phyloP scores from a whole-genome alignment of 2,888 invertebrate species.

The Amphimallon solstitiale region DNA sequence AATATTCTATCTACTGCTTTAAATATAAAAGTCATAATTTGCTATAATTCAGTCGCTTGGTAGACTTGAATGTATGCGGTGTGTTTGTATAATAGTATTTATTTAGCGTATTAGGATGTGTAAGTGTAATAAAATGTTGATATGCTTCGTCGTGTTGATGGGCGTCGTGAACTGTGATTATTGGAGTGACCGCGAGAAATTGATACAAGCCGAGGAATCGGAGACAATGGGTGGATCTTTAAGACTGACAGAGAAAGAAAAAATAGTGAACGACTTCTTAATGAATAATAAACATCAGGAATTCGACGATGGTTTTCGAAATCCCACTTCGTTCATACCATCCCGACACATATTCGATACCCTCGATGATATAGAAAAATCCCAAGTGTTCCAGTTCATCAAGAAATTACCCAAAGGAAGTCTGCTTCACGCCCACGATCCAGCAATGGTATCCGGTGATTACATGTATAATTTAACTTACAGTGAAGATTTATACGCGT shows the following conservation, averaged over 20 bases:
- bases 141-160: too few species aligned
- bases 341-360: slow-evolving; percentile 66
- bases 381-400: slow-evolving; percentile 72
- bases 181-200: background rate
- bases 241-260: slow-evolving; percentile 41
- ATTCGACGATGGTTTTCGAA: slow-evolving; percentile 4
- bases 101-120: too few species aligned
- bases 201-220: slow-evolving; percentile 36
- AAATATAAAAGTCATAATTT: too few species aligned
- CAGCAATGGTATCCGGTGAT: slow-evolving; percentile 70
- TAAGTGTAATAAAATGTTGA: too few species aligned
- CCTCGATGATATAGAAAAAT: slow-evolving; percentile 67
- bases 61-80: too few species aligned
- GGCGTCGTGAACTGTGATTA: too few species aligned
- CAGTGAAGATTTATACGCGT: slow-evolving; percentile 68
- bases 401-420: slow-evolving; percentile 78
- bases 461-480: slow-evolving; percentile 69
- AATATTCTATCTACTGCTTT: too few species aligned
- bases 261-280: slow-evolving; percentile 42
- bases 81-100: too few species aligned
- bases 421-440: slow-evolving; percentile 75
- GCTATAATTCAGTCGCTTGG: too few species aligned
- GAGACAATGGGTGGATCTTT: slow-evolving; percentile 41
- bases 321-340: slow-evolving; percentile 49
- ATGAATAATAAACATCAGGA: slow-evolving; percentile 40